Conservation (phyloP, 2,888 invertebrate genomes). For the Pollenia labialis region DNA sequence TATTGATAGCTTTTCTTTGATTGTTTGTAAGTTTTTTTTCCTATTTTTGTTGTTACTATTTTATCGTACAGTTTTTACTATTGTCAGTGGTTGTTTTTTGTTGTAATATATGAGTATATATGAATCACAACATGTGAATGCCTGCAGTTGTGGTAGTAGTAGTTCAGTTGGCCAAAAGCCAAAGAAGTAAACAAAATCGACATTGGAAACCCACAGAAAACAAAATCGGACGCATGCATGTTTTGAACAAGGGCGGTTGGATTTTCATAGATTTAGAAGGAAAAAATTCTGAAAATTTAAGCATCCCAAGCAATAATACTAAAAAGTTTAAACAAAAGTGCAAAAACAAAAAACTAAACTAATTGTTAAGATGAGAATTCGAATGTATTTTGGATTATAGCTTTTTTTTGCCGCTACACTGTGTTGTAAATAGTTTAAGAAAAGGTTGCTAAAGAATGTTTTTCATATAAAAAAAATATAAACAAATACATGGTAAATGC, state of each 20-base stretch:
- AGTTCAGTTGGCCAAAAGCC: conserved; percentile 64
- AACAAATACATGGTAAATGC: too few relatives aligned
- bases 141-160: background rate
- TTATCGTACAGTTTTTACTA: conserved; percentile 25
- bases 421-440: too few relatives aligned
- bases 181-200: conserved; percentile 67
- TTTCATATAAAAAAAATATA: too few relatives aligned
- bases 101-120: conserved; percentile 4
- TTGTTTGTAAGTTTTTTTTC: conserved; percentile 9
- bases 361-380: background rate
- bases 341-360: background rate
- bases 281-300: conserved; percentile 10
- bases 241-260: conserved; percentile 56
- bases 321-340: background rate
- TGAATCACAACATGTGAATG: background rate
- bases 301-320: background rate
- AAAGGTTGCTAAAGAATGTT: too few relatives aligned
- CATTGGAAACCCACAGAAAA: conserved; percentile 65
- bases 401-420: too few relatives aligned
- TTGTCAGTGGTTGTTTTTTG: conserved; percentile 60
- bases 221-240: conserved; percentile 32
- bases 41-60: conserved; percentile 8
- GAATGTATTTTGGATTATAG: too few relatives aligned
- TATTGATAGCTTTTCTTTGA: conserved; percentile 38
- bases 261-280: conserved; percentile 48